These are phyloP conservation scores for Halisarca cf. caerulea DNA, from an alignment of 37 sponge, comb jelly and placozoan genomes.

Conservation along the genomic window DNA sequence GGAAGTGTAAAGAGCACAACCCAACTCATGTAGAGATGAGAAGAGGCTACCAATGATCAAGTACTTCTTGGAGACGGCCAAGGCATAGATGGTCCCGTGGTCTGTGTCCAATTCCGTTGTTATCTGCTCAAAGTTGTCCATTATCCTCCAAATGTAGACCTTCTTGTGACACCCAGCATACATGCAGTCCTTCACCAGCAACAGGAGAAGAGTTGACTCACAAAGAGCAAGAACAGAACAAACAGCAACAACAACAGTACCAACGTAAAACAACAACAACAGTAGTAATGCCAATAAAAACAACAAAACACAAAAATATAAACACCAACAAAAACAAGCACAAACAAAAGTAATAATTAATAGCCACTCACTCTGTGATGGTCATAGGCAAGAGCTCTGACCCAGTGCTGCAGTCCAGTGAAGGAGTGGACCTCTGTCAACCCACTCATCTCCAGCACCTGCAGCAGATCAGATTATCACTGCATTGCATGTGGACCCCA, in stretches of 20 bases:
- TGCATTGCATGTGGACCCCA: too few species aligned
- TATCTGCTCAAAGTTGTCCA: slow-evolving; percentile 63
- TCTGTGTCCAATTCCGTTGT: slow-evolving; percentile 51
- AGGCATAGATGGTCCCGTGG: slow-evolving; percentile 85
- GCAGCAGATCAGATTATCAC: neutral
- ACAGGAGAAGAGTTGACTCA: too few species aligned
- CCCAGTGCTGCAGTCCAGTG: slow-evolving; percentile 57
- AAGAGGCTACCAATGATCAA: slow-evolving; percentile 68
- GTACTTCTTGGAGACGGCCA: slow-evolving; percentile 79
- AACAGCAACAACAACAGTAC: neutral
- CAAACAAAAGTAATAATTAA: neutral
- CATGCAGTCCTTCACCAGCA: slow-evolving; percentile 49
- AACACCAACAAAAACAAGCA: neutral
- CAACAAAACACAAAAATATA: neutral
- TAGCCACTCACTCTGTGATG: slow-evolving; percentile 57
- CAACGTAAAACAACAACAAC: neutral
- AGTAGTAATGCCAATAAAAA: neutral
- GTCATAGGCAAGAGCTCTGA: slow-evolving; percentile 79
- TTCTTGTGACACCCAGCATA: slow-evolving; percentile 85
- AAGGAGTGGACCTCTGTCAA: slow-evolving; percentile 70
- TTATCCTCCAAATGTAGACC: slow-evolving; percentile 81
- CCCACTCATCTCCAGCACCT: slow-evolving; percentile 75
- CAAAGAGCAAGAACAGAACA: neutral
- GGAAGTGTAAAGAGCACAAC: neutral
- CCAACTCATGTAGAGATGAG: neutral